Evolutionary conservation across 2,797 vertebrate genomes (phyloP), one percentile per base, ranked within the genome.

Genomic region (Syndactyla subalaris): DNA sequence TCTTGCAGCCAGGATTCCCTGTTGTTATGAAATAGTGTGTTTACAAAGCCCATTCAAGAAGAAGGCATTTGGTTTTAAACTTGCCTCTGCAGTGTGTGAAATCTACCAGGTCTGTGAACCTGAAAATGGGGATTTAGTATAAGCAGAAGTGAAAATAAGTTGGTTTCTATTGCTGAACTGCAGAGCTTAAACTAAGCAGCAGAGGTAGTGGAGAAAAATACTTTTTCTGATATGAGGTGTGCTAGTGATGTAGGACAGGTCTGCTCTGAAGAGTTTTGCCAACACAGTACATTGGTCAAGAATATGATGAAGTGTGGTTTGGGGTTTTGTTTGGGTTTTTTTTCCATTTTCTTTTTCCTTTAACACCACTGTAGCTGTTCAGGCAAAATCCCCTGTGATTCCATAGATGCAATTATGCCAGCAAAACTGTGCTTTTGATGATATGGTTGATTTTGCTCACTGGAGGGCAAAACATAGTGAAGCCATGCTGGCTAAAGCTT

Each of bases 341-440:
- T 63, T 30, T 14, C 45, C 11, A 10, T 1, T 2, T 34, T 70
- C 10, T 70, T 48, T 62, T 63, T 77, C 45, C 21, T 85, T 66
- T 24, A 16, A 58, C 29, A 43, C 30, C 5, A 5, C 61, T 85
- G 52, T 95, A 85, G 86, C 81, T 65, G 71, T 89, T 95, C 71
- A 85, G 84, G 84, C 92, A 94, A 89, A 93, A 92, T 96, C 94
- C 94, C 93, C 49, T n/a, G 72, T 85, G 96, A 95, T 88, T 79
- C 84, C 0, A 0, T 65, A 82, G 91, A 91, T 91, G 94, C 84
- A 94, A 91, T 96, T 95, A 94, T 83, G 92, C 93, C 91, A 85
- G 93, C 83, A 95, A 92, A 97, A 96, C 96, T 95, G 94, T 0
- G 72, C 94, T 97, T 97, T 97, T 97, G 96, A 96, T 95, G 93